phyloP scores from a whole-genome alignment of 2,888 invertebrate genomes.

The Cephus rjabovi region DNA sequence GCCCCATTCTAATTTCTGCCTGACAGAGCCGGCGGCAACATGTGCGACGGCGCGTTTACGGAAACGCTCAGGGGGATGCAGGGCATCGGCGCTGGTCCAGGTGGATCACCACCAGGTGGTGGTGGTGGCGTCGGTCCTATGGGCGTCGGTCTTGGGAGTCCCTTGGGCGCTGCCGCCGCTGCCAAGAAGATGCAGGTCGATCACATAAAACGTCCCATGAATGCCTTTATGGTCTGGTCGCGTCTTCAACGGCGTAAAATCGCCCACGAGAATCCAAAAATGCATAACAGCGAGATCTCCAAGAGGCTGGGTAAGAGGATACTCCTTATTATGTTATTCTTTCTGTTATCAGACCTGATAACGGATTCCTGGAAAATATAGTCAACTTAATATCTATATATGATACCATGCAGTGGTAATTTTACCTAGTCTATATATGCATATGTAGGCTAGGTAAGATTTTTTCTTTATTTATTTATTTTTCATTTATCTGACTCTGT shows the following conservation, averaged over 20 bases:
- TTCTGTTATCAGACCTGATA: background rate
- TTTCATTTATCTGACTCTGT: background rate
- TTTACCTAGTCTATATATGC: no score
- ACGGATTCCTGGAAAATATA: no score
- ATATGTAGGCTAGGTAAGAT: no score
- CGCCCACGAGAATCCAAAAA: constrained; percentile 97
- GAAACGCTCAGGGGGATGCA: constrained; percentile 74
- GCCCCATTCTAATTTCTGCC: constrained; percentile 22
- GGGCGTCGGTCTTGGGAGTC: constrained; percentile 63
- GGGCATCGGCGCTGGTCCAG: constrained; percentile 65
- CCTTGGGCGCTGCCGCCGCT: constrained; percentile 68
- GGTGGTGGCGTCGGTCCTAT: constrained; percentile 71
- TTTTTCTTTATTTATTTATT: no score
- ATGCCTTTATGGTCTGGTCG: constrained; percentile 99
- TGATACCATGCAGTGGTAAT: no score
- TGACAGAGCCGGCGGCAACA: constrained; percentile 79
- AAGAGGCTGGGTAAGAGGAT: constrained; percentile 84
- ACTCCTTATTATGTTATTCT: background rate
- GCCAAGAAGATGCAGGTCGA: constrained; percentile 78
- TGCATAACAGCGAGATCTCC: constrained; percentile 98
- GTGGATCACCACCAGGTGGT: constrained; percentile 67
- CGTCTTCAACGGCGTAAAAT: constrained; percentile 92
- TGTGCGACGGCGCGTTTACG: constrained; percentile 78
- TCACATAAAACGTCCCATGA: constrained; percentile 97
- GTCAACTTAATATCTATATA: no score